Evolutionary conservation across 2,888 invertebrate genomes (phyloP), one percentile per base, ranked within the genome.

Genomic region (Argyresthia albistria): DNA sequence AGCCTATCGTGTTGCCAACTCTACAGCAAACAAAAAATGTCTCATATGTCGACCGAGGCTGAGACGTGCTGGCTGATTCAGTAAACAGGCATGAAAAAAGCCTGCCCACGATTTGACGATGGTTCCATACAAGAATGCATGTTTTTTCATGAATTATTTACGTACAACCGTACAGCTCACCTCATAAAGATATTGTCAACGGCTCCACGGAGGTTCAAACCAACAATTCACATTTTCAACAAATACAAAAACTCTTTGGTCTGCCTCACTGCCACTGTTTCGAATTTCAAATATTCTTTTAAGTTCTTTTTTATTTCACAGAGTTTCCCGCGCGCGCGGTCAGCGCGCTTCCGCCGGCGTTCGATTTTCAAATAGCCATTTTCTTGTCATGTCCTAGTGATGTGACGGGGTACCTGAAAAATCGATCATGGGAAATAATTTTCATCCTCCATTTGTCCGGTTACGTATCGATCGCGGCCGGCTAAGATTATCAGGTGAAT

Each of bases 281-380:
- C 15, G 45, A 45, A 45, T 15, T 8, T 4, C 3, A 45, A 14
- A 45, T 45, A 14, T 45, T 45, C 15, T 45, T 45, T 15, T 25
- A 25, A 25, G 25, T 15, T 7, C 1, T 43, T 14, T 43, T 43
- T 12, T 10, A 15, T 45, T 45, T 45, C 10, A 15, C 10, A 39
- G 39, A 11, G n/a, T 39, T 39, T n/a, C 11, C 39, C 11, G 15
- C 15, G 45, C 45, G 45, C 16, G 8, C 8, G 15, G 45, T 8
- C 63, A 80, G 79, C 75, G 70, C 72, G 78, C 63, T 74, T 74
- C 74, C 73, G 72, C 61, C 70, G 65, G 72, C 65, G 68, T 77
- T 73, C 77, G 74, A 73, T 79, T 83, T 83, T 80, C 78, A 80
- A 83, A 83, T 83, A 82, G 76, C 71, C 69, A 68, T 25, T 25